Evolutionary conservation across 1,140 invertebrate genomes (phyloP).

Genomic region (Globodera rostochiensis): DNA sequence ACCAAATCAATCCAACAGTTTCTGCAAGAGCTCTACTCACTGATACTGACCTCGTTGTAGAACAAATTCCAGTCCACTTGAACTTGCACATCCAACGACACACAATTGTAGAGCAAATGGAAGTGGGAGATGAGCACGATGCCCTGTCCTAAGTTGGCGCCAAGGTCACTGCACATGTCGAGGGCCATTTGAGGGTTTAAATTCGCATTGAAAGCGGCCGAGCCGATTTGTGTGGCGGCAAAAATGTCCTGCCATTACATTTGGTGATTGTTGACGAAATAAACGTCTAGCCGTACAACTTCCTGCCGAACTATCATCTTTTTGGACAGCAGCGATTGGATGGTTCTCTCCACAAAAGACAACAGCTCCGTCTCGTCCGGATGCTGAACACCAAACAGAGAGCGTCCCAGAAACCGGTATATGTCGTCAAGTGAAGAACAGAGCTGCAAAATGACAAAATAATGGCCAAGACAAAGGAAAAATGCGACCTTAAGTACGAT

Average conservation of each 20-base stretch:
- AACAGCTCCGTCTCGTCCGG: conserved; percentile 12
- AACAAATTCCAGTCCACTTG: conserved; percentile 40
- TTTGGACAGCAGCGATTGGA: conserved; percentile 2
- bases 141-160: conserved; percentile 35
- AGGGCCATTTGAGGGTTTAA: conserved; percentile 33
- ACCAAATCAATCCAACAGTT: not conserved
- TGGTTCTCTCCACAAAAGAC: conserved; percentile 13
- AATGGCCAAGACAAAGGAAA: not conserved
- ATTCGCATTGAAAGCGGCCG: conserved; percentile 42
- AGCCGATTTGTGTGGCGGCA: conserved; percentile 38
- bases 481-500: conserved; percentile 49
- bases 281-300: conserved; percentile 6
- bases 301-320: conserved; percentile 18
- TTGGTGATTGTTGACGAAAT: not conserved
- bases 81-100: conserved; percentile 39
- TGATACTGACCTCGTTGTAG: conserved; percentile 30
- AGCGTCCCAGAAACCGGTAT: conserved; percentile 11
- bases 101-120: conserved; percentile 44
- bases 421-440: conserved; percentile 31
- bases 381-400: conserved; percentile 26
- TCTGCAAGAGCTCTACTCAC: not conserved
- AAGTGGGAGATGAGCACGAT: conserved; percentile 44
- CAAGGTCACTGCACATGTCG: conserved; percentile 31
- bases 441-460: not conserved
- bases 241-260: conserved; percentile 17